Conservation (phyloP, 2,113 vertebrate genomes). For the Etia nguti region DNA sequence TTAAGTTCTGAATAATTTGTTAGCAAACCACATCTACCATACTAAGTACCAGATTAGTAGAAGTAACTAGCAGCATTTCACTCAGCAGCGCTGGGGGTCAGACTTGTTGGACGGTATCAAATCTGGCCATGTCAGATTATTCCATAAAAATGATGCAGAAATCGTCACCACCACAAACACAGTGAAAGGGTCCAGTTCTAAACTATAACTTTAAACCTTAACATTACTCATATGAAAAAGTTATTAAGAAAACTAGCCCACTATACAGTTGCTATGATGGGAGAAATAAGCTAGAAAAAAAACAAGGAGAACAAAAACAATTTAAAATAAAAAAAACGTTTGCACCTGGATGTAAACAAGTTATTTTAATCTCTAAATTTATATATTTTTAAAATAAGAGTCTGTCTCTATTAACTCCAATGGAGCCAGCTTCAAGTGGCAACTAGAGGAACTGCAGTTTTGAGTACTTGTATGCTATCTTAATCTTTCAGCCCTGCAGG, state of each 20-base stretch:
- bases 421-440: background rate
- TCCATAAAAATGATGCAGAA: background rate
- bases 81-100: background rate
- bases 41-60: background rate
- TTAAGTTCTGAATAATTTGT: background rate
- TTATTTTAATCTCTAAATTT: background rate
- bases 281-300: background rate
- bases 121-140: background rate
- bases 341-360: background rate
- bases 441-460: background rate
- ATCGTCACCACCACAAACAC: background rate
- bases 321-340: background rate
- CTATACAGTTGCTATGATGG: background rate
- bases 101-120: background rate
- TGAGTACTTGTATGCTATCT: background rate
- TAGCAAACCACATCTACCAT: background rate
- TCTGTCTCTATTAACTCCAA: background rate
- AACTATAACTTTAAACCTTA: background rate
- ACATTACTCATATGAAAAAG: background rate
- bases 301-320: background rate
- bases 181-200: background rate
- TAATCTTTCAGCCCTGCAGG: background rate
- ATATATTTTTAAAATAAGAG: background rate
- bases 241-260: background rate
- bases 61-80: background rate